Evolutionary conservation across 2,113 vertebrate species (phyloP), one percentile per base, ranked within the genome.

Genomic region (Catharus fuscescens): DNA sequence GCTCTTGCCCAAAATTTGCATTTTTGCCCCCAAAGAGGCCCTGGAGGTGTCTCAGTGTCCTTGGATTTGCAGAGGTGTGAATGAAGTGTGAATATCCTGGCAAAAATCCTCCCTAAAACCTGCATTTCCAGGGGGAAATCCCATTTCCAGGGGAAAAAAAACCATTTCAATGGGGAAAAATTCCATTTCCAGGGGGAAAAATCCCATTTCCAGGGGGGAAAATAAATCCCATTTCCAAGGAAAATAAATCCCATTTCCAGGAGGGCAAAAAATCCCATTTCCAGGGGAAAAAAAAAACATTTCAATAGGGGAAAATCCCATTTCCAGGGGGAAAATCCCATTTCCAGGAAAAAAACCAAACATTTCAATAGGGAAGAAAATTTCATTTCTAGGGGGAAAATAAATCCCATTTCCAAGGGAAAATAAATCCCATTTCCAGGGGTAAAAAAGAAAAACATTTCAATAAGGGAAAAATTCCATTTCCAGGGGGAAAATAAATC

Each of bases 301-400:
- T 44, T 44, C 4, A 45, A 44, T 16, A 10, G 45, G 45, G 5
- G 18, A 21, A 47, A 47, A 47, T 47, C 20, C 20, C 45, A 21
- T 48, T 48, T 48, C 47, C 12, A 48, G 12, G 12, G 45, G 20
- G 10, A 12, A 21, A 47, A 21, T 23, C 20, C 20, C 20, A 47
- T 47, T 47, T 47, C 45, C 45, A 24, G 12, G 47, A 34, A 9
- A 3, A 12, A 60, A 61, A 60, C n/a, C n/a, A n/a, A 17, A 45
- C 11, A 28, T 61, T 28, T 38, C 8, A 38, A 38, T 25, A 18
- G 52, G 17, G 50, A 9, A 6, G n/a, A n/a, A n/a, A n/a, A n/a
- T n/a, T n/a, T n/a, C 2, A 1, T 4, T 17, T 10, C 32, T 10
- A 29, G 18, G 11, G 29, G 29, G 7, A n/a, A n/a, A n/a, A 61